Evolutionary conservation across 1,140 invertebrate species (phyloP).

Genomic region (Colletes gigas): DNA sequence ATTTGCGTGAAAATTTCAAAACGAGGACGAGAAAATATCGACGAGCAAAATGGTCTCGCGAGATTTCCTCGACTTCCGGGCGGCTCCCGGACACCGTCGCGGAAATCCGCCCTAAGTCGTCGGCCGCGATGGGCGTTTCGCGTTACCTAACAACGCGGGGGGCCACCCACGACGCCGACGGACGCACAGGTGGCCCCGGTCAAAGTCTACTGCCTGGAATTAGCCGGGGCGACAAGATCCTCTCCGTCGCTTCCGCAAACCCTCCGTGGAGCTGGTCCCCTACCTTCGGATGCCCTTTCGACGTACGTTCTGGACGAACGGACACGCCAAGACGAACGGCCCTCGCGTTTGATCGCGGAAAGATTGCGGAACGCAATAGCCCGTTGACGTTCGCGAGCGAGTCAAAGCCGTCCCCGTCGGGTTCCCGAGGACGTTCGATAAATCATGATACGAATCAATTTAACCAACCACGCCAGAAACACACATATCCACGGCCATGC

Average conservation of each 20-base stretch:
- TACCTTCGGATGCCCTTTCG: background rate
- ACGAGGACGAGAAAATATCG: too few species aligned
- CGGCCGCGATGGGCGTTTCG: slow-evolving; percentile 47
- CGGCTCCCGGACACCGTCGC: background rate
- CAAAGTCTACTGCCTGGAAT: slow-evolving; percentile 26
- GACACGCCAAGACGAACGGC: slow-evolving; percentile 3
- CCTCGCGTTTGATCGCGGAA: background rate
- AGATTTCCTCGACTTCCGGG: too few species aligned
- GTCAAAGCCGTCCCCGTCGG: too few species aligned
- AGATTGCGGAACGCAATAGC: too few species aligned
- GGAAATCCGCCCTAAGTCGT: slow-evolving; percentile 55
- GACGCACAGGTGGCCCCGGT: slow-evolving; percentile 66
- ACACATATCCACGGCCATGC: too few species aligned
- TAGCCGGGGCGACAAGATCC: slow-evolving; percentile 13
- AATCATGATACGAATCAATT: too few species aligned
- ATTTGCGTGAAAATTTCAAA: too few species aligned
- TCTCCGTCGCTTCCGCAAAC: slow-evolving; percentile 35
- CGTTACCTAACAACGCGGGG: slow-evolving; percentile 48
- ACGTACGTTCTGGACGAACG: too few species aligned
- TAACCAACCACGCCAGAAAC: too few species aligned
- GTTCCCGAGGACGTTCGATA: too few species aligned
- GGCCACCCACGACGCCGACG: slow-evolving; percentile 58
- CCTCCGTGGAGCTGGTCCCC: slow-evolving; percentile 5
- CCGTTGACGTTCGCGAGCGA: too few species aligned
- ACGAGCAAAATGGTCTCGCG: too few species aligned